A percentile compares a stretch with the other conserved stretches of the same genome.
These are phyloP conservation scores for Steinernema khuongi DNA, from an alignment of 1,140 invertebrate species.

Conservation along the genomic window DNA sequence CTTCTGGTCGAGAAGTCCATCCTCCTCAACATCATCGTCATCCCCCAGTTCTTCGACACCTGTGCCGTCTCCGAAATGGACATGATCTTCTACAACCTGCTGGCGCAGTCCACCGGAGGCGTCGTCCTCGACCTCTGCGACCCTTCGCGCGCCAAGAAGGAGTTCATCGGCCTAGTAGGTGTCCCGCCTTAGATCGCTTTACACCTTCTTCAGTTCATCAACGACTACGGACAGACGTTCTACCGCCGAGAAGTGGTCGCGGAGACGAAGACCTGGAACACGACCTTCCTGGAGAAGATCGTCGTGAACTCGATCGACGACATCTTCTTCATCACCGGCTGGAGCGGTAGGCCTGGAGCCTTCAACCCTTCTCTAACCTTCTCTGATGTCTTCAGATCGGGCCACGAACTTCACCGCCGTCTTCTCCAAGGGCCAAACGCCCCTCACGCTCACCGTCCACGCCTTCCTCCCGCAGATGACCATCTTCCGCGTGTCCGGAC, in stretches of 20 bases:
- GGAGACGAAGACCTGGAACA: not conserved
- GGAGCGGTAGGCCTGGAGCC: not conserved
- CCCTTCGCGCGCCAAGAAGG: not conserved
- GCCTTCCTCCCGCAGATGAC: not conserved
- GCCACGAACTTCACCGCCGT: not conserved
- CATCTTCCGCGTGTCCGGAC: not conserved
- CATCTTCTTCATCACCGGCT: not conserved
- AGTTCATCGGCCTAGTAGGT: not conserved
- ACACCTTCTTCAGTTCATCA: not conserved
- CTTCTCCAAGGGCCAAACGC: not conserved
- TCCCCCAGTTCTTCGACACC: not conserved
- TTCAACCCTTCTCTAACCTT: not conserved
- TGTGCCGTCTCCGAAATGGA: not conserved
- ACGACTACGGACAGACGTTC: not conserved
- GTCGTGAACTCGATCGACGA: conserved; percentile 6
- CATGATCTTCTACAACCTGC: not conserved
- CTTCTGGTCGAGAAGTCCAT: not conserved
- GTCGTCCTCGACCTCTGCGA: not conserved
- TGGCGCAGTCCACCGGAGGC: not conserved
- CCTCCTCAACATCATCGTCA: not conserved
- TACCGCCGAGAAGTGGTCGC: not conserved
- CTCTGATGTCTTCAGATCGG: not conserved
- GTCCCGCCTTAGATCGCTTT: not conserved
- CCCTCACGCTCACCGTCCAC: not conserved
- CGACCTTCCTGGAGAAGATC: too few relatives aligned